Evolutionary conservation across 2,888 invertebrate species (phyloP).

Genomic region (Euplagia quadripunctaria): DNA sequence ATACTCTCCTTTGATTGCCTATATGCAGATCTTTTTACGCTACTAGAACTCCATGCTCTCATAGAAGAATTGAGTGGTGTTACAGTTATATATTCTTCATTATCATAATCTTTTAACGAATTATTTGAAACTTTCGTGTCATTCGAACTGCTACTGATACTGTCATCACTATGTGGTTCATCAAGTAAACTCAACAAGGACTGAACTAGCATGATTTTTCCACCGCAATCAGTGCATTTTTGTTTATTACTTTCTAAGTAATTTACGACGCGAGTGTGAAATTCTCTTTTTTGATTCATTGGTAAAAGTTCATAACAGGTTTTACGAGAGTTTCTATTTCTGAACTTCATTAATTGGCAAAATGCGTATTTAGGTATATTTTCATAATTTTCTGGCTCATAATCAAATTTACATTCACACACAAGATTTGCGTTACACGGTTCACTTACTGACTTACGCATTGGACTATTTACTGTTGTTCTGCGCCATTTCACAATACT

Average conservation of each 20-base stretch:
- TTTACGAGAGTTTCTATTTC: constrained; percentile 80
- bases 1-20: constrained; percentile 11
- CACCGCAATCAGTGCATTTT: constrained; percentile 84
- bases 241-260: constrained; percentile 83
- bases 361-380: constrained; percentile 85
- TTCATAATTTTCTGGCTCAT: constrained; percentile 66
- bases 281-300: constrained; percentile 85
- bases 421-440: constrained; percentile 51
- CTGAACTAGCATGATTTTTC: constrained; percentile 72
- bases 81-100: constrained; percentile 9
- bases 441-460: constrained; percentile 37
- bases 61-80: constrained; percentile 20
- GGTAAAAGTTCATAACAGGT: constrained; percentile 86
- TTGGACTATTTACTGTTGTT: constrained; percentile 33
- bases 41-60: constrained; percentile 11
- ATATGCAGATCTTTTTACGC: constrained; percentile 31
- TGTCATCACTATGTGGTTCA: constrained; percentile 1
- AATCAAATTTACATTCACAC: constrained; percentile 78
- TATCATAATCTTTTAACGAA: constrained; percentile 10
- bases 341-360: constrained; percentile 87
- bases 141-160: constrained; percentile 8
- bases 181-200: constrained; percentile 58
- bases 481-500: constrained; percentile 54
- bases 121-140: background rate
- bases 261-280: constrained; percentile 84